These are phyloP conservation scores for Amphiura filiformis DNA, from an alignment of 35 echinoderm and acorn worm genomes.

Conservation along the genomic window DNA sequence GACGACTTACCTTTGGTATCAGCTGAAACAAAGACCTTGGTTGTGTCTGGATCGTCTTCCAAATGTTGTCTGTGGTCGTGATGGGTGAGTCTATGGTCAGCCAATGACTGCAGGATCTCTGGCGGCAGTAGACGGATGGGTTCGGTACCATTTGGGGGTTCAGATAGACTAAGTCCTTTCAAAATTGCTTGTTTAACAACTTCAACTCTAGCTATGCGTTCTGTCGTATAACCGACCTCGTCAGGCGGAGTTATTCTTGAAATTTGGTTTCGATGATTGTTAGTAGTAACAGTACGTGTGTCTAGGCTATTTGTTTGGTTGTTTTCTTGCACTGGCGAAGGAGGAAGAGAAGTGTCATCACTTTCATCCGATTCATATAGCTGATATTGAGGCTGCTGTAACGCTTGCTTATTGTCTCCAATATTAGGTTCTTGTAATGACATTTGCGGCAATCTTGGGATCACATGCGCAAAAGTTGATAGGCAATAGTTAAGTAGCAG, in stretches of 20 bases:
- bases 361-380: background rate
- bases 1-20: background rate
- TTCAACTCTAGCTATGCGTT: background rate
- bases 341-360: background rate
- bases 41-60: background rate
- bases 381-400: too few relatives aligned
- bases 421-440: background rate
- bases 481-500: background rate
- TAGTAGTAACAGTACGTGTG: background rate
- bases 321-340: background rate
- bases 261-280: background rate
- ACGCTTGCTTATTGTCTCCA: background rate
- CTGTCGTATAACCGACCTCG: background rate
- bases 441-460: background rate
- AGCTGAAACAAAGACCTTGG: background rate
- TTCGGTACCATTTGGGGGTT: constrained; percentile 2
- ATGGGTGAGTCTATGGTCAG: background rate
- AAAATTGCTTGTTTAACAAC: constrained; percentile 7
- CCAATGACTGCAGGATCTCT: background rate
- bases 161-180: background rate
- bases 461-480: background rate
- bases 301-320: background rate
- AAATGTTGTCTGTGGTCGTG: background rate
- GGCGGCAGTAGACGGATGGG: background rate
- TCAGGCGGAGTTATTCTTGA: background rate